Evolutionary conservation across 2,797 vertebrate species (phyloP).

Genomic region (Gephyroberyx darwinii): DNA sequence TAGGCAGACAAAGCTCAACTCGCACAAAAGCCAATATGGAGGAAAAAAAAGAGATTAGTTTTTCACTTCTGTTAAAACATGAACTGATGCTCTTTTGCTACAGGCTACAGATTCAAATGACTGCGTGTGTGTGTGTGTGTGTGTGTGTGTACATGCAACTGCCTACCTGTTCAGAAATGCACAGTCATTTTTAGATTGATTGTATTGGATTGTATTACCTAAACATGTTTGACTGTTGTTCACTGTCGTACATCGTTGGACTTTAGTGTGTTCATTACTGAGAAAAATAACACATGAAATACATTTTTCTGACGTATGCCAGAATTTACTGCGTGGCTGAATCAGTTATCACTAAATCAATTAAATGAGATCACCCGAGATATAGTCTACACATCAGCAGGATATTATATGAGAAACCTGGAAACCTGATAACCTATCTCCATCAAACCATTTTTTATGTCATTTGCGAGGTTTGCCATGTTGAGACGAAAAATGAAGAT

Average conservation of each 20-base stretch:
- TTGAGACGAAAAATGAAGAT: not conserved
- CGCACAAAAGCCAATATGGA: conserved; percentile 40
- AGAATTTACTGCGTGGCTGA: not conserved
- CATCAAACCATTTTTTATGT: too few species aligned
- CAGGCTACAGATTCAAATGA: conserved; percentile 43
- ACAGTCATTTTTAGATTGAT: conserved; percentile 11
- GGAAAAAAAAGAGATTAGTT: conserved; percentile 35
- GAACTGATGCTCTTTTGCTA: conserved; percentile 35
- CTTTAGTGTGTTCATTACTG: not conserved
- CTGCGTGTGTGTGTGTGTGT: conserved; percentile 15
- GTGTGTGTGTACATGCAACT: not conserved
- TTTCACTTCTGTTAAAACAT: conserved; percentile 50
- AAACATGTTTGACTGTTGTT: too few species aligned
- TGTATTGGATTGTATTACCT: conserved; percentile 28
- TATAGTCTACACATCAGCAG: not conserved
- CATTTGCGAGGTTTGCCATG: too few species aligned
- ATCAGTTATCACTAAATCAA: too few species aligned
- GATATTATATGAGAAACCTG: not conserved
- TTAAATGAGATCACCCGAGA: not conserved
- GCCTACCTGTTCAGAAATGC: not conserved
- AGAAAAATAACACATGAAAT: too few species aligned
- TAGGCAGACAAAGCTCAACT: conserved; percentile 31
- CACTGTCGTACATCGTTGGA: not conserved
- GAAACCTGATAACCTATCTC: too few species aligned
- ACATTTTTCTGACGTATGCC: not conserved